A percentile compares a stretch with the other conserved stretches of the same genome.
These are phyloP conservation scores for Budorcas taxicolor DNA, from an alignment of 2,113 vertebrate genomes.

Conservation along the genomic window DNA sequence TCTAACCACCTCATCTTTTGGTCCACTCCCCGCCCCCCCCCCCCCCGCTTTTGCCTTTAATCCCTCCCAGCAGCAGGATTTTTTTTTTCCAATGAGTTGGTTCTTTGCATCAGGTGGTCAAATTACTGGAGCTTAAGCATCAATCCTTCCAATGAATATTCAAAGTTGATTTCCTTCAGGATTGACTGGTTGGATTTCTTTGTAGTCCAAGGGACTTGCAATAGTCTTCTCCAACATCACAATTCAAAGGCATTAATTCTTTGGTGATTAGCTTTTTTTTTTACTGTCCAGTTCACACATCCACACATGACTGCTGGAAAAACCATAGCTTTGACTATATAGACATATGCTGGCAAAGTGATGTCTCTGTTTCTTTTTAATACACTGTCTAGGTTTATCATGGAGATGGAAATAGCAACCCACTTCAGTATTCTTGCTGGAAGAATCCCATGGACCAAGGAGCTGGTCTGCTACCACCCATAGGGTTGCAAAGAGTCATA, in stretches of 20 bases:
- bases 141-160: not conserved
- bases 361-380: not conserved
- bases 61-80: not conserved
- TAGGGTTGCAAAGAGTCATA: not conserved
- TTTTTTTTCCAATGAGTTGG: not conserved
- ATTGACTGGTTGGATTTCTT: not conserved
- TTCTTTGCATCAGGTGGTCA: not conserved
- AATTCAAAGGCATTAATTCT: not conserved
- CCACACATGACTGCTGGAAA: not conserved
- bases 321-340: not conserved
- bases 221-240: not conserved
- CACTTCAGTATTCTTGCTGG: not conserved
- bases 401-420: not conserved
- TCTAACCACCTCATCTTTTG: not conserved
- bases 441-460: not conserved
- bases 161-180: not conserved
- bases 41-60: not conserved
- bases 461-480: not conserved
- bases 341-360: not conserved
- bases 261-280: not conserved
- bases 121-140: not conserved
- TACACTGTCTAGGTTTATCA: not conserved
- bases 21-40: fast-evolving
- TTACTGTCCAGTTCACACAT: not conserved
- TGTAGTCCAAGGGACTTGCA: not conserved